phyloP scores from a whole-genome alignment of 92 coral and sea anemone genomes.

The Phymanthus crucifer region DNA sequence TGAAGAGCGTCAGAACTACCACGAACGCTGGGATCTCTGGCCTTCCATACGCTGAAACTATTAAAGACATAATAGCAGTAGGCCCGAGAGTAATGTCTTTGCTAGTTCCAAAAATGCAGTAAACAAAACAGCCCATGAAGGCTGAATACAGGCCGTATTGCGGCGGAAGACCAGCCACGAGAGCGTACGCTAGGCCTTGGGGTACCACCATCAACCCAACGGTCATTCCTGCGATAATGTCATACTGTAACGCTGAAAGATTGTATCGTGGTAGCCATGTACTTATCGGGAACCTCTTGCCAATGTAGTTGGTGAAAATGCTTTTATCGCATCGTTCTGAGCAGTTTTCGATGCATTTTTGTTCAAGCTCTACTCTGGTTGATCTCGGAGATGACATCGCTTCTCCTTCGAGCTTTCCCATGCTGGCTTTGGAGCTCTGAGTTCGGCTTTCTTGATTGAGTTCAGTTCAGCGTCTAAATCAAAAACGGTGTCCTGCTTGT shows the following conservation, averaged over 20 bases:
- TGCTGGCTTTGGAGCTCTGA: neutral
- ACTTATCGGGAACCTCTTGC: slow-evolving; percentile 77
- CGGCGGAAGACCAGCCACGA: slow-evolving; percentile 90
- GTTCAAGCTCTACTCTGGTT: slow-evolving; percentile 49
- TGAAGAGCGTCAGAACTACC: slow-evolving; percentile 68
- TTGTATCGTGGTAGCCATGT: slow-evolving; percentile 83
- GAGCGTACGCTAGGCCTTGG: slow-evolving; percentile 94
- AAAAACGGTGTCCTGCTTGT: neutral
- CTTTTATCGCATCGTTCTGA: slow-evolving; percentile 31
- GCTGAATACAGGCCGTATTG: slow-evolving; percentile 94
- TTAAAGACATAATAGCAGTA: slow-evolving; percentile 93
- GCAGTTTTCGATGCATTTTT: slow-evolving; percentile 70
- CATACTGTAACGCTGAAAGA: slow-evolving; percentile 72
- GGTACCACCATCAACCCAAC: slow-evolving; percentile 98
- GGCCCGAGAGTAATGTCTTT: slow-evolving; percentile 95
- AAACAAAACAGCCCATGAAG: slow-evolving; percentile 91
- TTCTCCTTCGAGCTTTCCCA: neutral
- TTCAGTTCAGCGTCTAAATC: neutral
- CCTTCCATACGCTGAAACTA: slow-evolving; percentile 90
- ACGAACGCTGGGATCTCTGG: slow-evolving; percentile 79
- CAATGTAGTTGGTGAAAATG: slow-evolving; percentile 34
- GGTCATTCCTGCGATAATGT: slow-evolving; percentile 90
- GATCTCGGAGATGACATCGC: slow-evolving; percentile 28
- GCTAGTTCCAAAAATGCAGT: slow-evolving; percentile 94
- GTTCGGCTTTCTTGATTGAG: neutral